Conservation (phyloP, 1,140 invertebrate genomes). For the Drosophila neocordata region DNA sequence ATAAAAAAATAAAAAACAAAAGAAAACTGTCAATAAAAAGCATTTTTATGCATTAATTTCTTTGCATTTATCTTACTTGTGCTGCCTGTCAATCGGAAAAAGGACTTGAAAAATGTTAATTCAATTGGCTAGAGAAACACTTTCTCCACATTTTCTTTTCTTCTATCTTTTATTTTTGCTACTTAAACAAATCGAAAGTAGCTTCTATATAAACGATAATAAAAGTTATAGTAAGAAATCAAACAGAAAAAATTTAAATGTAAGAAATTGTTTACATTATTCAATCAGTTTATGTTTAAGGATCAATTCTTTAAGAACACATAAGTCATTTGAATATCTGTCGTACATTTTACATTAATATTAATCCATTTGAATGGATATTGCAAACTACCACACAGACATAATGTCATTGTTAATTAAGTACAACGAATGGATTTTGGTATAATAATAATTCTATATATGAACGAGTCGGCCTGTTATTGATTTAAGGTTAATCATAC, state of each 20-base stretch:
- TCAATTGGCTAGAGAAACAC: slow-evolving; percentile 31
- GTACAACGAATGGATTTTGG: slow-evolving; percentile 47
- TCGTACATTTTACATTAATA: neutral
- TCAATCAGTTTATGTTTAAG: neutral
- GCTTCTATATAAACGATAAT: neutral
- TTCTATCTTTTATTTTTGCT: too few species aligned
- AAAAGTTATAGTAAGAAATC: too few species aligned
- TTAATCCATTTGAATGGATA: slow-evolving; percentile 32
- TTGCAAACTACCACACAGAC: slow-evolving; percentile 16
- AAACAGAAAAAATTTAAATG: too few species aligned
- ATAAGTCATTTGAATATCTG: neutral
- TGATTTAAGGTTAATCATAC: slow-evolving; percentile 71
- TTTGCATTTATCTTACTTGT: slow-evolving; percentile 37
- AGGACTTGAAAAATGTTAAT: slow-evolving; percentile 50
- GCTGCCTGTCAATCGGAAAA: slow-evolving; percentile 25
- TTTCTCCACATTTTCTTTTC: neutral
- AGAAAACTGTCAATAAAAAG: slow-evolving; percentile 58
- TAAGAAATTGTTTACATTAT: too few species aligned
- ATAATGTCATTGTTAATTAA: slow-evolving; percentile 64
- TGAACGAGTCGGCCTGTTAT: slow-evolving; percentile 42
- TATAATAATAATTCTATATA: slow-evolving; percentile 20
- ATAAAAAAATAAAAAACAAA: too few species aligned
- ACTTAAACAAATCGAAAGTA: neutral
- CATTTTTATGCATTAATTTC: slow-evolving; percentile 68
- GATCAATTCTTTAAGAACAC: neutral